These are phyloP conservation scores for Tor tambroides DNA, from an alignment of 2,113 vertebrate genomes.

Conservation along the genomic window DNA sequence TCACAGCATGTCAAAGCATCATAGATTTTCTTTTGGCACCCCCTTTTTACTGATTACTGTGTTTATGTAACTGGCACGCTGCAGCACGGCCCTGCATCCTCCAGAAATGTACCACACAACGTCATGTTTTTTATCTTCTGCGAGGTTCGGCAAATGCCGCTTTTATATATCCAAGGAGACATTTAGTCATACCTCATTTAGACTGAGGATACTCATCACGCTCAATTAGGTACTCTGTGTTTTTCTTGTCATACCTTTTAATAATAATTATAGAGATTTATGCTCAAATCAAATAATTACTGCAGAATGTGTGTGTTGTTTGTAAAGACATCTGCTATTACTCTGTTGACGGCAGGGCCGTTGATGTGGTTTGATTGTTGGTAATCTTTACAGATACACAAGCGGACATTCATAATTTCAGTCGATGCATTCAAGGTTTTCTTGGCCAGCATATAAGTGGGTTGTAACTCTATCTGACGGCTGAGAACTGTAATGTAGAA, in stretches of 20 bases:
- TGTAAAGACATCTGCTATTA: neutral
- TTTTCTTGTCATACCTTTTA: conserved; percentile 68
- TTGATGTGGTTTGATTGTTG: neutral
- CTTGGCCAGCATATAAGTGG: neutral
- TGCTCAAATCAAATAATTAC: conserved; percentile 64
- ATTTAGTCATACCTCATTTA: conserved; percentile 74
- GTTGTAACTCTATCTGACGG: neutral
- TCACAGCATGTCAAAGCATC: conserved; percentile 61
- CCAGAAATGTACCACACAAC: conserved; percentile 43
- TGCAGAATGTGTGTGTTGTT: conserved; percentile 16
- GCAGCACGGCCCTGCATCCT: conserved; percentile 44
- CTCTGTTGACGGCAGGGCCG: neutral
- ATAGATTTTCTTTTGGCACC: conserved; percentile 59
- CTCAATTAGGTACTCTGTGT: conserved; percentile 68
- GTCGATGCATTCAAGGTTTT: conserved; percentile 4
- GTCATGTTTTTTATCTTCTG: conserved; percentile 50
- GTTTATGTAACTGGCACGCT: conserved; percentile 65
- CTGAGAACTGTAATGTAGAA: neutral
- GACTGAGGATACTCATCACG: conserved; percentile 66
- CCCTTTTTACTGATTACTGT: conserved; percentile 61
- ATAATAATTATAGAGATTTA: conserved; percentile 64
- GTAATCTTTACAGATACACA: neutral
- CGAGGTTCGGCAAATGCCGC: conserved; percentile 54
- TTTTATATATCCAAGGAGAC: conserved; percentile 66
- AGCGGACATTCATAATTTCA: neutral